Percentiles rank a stretch among this genome's conserved stretches.
Evolutionary conservation across 2,113 vertebrate genomes (phyloP).

Genomic region (Phalacrocorax pelagicus): DNA sequence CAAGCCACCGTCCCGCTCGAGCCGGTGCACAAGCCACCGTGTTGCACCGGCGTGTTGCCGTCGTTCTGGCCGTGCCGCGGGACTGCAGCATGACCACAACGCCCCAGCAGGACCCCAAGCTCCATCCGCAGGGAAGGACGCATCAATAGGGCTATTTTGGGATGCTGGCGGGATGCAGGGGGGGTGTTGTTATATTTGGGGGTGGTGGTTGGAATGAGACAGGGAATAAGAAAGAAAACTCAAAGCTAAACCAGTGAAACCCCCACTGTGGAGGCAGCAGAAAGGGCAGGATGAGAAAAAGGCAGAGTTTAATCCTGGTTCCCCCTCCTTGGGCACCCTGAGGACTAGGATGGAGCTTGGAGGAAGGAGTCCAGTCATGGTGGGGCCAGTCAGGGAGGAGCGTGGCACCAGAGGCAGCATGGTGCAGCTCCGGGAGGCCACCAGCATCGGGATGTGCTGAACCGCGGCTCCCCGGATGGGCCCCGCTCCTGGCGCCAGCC

Average conservation of each 20-base stretch:
- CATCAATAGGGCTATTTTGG: neutral
- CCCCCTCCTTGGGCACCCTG: no score
- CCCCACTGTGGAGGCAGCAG: neutral
- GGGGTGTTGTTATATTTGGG: neutral
- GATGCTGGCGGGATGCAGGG: neutral
- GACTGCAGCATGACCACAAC: neutral
- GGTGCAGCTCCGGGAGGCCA: neutral
- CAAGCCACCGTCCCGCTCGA: accelerated
- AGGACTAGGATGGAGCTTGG: neutral
- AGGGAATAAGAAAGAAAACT: neutral
- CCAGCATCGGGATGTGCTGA: neutral
- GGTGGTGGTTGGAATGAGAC: neutral
- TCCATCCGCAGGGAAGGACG: neutral
- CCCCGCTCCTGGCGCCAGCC: neutral
- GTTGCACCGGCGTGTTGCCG: accelerated
- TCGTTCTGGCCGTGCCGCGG: neutral
- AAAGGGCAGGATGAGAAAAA: neutral
- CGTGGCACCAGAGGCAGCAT: accelerated
- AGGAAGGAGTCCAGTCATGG: neutral
- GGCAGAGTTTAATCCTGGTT: neutral
- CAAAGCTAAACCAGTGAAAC: neutral
- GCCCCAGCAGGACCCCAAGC: neutral
- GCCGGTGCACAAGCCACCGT: neutral
- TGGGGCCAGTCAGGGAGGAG: accelerated
- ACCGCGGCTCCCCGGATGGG: neutral